phyloP scores from a whole-genome alignment of 2,888 invertebrate genomes.

The Gymnoscelis rufifasciata region DNA sequence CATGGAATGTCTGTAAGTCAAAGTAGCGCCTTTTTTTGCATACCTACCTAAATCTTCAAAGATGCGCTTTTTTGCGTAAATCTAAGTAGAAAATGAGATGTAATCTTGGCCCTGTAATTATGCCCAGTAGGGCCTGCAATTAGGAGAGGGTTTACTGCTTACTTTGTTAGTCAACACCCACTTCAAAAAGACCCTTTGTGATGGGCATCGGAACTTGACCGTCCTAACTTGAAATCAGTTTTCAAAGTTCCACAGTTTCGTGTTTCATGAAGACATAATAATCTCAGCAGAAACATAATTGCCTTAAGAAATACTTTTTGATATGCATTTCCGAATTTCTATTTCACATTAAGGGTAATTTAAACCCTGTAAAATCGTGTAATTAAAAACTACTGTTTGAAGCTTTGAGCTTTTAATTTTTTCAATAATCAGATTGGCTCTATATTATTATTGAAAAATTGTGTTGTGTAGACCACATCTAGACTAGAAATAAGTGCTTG shows the following conservation, averaged over 20 bases:
- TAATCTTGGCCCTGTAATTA: conserved; percentile 43
- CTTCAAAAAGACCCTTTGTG: conserved; percentile 29
- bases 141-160: conserved; percentile 30
- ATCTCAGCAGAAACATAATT: not conserved
- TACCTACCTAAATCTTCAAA: no score
- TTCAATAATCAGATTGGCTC: no score
- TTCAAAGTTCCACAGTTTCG: conserved; percentile 20
- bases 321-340: no score
- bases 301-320: not conserved
- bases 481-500: no score
- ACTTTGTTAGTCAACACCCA: conserved; percentile 43
- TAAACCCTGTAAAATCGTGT: no score
- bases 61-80: conserved; percentile 29
- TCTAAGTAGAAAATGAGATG: conserved; percentile 23
- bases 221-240: conserved; percentile 34
- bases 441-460: no score
- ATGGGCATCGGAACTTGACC: conserved; percentile 23
- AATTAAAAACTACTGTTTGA: no score
- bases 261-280: not conserved
- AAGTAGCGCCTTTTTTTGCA: no score
- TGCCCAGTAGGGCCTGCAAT: conserved; percentile 36
- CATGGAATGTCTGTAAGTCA: conserved; percentile 30
- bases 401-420: no score
- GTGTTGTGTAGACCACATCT: no score
- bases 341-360: no score